Evolutionary conservation across 2,113 vertebrate species (phyloP).

Genomic region (Odontophorus gujanensis): DNA sequence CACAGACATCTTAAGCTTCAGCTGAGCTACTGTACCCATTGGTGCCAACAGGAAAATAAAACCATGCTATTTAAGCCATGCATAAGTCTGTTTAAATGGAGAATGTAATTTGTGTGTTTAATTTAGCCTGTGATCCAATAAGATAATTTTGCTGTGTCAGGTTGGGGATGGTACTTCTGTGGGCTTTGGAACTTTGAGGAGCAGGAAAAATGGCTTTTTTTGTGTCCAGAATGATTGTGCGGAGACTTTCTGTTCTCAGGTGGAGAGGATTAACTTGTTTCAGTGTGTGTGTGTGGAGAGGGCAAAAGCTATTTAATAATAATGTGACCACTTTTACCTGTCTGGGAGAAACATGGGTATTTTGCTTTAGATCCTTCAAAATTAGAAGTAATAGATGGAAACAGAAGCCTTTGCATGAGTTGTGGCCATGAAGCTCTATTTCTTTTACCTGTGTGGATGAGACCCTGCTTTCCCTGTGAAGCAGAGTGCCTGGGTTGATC

Average conservation of each 20-base stretch:
- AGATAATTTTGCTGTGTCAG: constrained; percentile 49
- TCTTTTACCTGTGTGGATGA: not conserved
- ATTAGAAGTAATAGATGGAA: not conserved
- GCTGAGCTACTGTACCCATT: constrained; percentile 58
- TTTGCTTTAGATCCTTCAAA: not conserved
- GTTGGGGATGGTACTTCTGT: constrained; percentile 19
- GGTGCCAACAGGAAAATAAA: constrained; percentile 61
- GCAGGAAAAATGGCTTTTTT: not conserved
- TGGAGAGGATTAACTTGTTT: constrained; percentile 29
- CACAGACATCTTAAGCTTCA: constrained; percentile 30
- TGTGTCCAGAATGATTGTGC: not conserved
- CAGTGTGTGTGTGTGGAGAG: no score
- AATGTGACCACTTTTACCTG: constrained; percentile 35
- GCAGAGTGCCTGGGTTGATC: not conserved
- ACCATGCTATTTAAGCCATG: constrained; percentile 42
- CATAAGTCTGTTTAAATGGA: constrained; percentile 51
- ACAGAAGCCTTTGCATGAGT: not conserved
- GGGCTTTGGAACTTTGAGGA: constrained; percentile 19
- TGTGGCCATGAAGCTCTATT: not conserved
- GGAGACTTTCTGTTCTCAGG: not conserved
- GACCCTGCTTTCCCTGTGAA: not conserved
- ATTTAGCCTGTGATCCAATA: constrained; percentile 64
- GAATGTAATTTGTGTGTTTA: constrained; percentile 53
- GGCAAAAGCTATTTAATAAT: constrained; percentile 8
- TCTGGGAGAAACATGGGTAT: not conserved